These are phyloP conservation scores for Abrostola triplasia DNA, from an alignment of 2,888 invertebrate species.

Conservation along the genomic window DNA sequence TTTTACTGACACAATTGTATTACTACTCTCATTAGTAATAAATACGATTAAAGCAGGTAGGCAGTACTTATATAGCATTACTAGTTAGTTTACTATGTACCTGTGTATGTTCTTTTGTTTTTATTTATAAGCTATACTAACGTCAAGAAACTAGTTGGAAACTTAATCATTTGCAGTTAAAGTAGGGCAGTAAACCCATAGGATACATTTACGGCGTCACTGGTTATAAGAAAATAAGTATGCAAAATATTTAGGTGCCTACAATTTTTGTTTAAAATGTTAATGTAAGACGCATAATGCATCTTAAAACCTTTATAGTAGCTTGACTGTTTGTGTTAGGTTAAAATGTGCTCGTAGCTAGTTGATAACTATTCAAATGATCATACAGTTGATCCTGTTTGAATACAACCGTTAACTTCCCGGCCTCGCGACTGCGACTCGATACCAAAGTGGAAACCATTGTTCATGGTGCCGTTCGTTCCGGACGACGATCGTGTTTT, in stretches of 20 bases:
- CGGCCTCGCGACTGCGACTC: constrained; percentile 57
- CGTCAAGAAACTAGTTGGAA: background rate
- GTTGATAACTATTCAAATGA: constrained; percentile 16
- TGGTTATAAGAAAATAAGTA: no score
- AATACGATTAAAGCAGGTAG: background rate
- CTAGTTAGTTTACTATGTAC: background rate
- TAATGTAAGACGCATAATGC: no score
- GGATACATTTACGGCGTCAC: background rate
- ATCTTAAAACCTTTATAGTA: no score
- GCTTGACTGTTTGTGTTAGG: background rate
- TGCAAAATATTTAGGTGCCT: no score
- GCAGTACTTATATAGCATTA: background rate
- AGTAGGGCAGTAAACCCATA: background rate
- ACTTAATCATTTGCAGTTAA: constrained; percentile 1
- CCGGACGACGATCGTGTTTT: constrained; percentile 65
- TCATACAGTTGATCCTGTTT: constrained; percentile 58
- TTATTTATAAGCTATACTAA: background rate
- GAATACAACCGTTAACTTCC: constrained; percentile 71
- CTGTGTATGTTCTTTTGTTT: background rate
- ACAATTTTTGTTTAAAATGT: no score
- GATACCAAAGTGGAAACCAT: constrained; percentile 48
- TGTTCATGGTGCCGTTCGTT: constrained; percentile 68
- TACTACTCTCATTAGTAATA: background rate
- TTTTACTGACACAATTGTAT: background rate
- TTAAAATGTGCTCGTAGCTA: background rate